Evolutionary conservation across 2,888 invertebrate genomes (phyloP).

Genomic region (Philereme vetulata): DNA sequence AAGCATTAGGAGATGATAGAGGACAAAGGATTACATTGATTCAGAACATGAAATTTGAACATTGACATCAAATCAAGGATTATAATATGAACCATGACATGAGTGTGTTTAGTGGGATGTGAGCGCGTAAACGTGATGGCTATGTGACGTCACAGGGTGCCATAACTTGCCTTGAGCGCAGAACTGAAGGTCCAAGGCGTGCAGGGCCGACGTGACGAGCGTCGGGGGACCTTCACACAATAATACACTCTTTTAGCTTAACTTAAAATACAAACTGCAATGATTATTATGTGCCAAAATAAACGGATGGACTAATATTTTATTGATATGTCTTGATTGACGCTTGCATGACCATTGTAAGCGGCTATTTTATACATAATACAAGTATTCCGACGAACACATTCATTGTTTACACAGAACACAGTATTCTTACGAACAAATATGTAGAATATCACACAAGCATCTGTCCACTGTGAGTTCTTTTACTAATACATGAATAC

Average conservation of each 20-base stretch:
- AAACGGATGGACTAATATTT: too few relatives aligned
- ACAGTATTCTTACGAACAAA: too few relatives aligned
- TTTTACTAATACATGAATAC: neutral
- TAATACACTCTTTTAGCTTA: conserved; percentile 43
- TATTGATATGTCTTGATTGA: too few relatives aligned
- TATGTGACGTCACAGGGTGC: conserved; percentile 35
- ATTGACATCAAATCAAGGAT: neutral
- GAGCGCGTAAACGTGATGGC: conserved; percentile 32
- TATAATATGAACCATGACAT: neutral
- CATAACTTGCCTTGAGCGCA: conserved; percentile 78
- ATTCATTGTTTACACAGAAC: too few relatives aligned
- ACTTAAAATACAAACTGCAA: conserved; percentile 2
- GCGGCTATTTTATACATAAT: too few relatives aligned
- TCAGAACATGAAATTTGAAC: neutral
- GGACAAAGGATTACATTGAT: neutral
- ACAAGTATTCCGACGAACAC: too few relatives aligned
- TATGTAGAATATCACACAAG: too few relatives aligned
- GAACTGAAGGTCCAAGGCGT: conserved; percentile 78
- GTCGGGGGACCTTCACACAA: conserved; percentile 75
- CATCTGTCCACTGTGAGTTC: too few relatives aligned
- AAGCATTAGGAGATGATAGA: neutral
- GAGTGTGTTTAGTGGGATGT: conserved; percentile 5
- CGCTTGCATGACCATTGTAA: too few relatives aligned
- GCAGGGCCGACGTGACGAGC: conserved; percentile 78
- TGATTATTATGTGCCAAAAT: neutral